Conservation (phyloP, 2,797 vertebrate genomes). For the Eptatretus atami region DNA sequence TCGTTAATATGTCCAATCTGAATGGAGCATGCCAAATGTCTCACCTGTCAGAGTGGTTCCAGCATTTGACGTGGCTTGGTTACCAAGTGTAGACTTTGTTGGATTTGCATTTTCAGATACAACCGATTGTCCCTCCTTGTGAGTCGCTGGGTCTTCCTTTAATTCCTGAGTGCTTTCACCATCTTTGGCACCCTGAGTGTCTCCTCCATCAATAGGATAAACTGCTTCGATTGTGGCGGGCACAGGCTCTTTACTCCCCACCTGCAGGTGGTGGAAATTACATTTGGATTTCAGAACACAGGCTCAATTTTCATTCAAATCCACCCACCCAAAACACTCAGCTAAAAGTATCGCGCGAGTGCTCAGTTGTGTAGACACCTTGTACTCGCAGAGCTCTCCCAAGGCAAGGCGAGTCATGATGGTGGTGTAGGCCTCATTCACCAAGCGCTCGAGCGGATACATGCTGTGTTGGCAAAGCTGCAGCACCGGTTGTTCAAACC, state of each 20-base stretch:
- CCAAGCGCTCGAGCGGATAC: slow-evolving; percentile 65
- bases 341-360: neutral
- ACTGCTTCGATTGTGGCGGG: neutral
- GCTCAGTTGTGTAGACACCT: slow-evolving; percentile 22
- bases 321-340: too few relatives aligned
- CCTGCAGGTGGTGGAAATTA: neutral
- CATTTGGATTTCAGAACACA: neutral
- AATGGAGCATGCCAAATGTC: too few relatives aligned
- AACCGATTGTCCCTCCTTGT: too few relatives aligned
- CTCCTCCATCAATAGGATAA: neutral
- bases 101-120: too few relatives aligned
- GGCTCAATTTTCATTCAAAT: too few relatives aligned
- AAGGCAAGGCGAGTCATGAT: slow-evolving; percentile 91
- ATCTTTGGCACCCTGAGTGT: too few relatives aligned
- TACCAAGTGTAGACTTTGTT: too few relatives aligned
- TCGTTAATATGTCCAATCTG: too few relatives aligned
- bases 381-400: slow-evolving; percentile 72
- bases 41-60: too few relatives aligned
- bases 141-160: too few relatives aligned
- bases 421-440: slow-evolving; percentile 71
- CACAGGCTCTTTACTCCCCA: neutral
- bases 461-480: slow-evolving; percentile 96
- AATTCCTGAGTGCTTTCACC: too few relatives aligned
- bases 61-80: too few relatives aligned
- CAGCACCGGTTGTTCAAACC: slow-evolving; percentile 86